These are phyloP conservation scores for honey bee (Apis mellifera) DNA, from an alignment of 1,140 invertebrate species.

Conservation along the genomic window DNA sequence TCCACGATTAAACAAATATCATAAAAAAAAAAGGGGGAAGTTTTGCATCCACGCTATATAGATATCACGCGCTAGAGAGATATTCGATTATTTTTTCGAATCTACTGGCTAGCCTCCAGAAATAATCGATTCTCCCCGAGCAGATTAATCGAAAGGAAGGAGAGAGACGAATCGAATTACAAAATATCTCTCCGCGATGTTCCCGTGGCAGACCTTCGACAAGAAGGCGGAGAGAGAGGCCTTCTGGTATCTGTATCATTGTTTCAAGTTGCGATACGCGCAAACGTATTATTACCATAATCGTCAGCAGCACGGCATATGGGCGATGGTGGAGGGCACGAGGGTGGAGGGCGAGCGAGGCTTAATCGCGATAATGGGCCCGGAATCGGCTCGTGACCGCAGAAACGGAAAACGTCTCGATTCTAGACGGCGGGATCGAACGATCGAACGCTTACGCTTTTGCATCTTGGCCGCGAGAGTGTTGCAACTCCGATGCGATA, in stretches of 20 bases:
- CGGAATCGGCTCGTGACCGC: slow-evolving; percentile 76
- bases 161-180: neutral
- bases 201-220: neutral
- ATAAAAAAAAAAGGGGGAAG: no score
- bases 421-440: slow-evolving; percentile 61
- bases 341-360: slow-evolving; percentile 50
- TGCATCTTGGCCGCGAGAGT: slow-evolving; percentile 48
- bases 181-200: no score
- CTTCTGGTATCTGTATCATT: slow-evolving; percentile 76
- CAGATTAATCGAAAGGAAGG: neutral
- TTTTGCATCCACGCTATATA: no score
- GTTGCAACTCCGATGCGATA: slow-evolving; percentile 18
- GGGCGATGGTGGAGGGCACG: slow-evolving; percentile 38
- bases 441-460: slow-evolving; percentile 58
- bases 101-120: no score
- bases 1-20: no score
- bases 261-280: slow-evolving; percentile 75
- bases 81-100: no score
- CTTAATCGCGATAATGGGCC: slow-evolving; percentile 78
- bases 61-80: no score
- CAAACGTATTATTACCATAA: slow-evolving; percentile 79
- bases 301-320: slow-evolving; percentile 67
- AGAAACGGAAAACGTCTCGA: slow-evolving; percentile 77
- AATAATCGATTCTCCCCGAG: neutral
- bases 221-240: neutral